Base-by-base conservation (phyloP, 2,113 vertebrate genomes). In the Percina caprodes region DNA sequence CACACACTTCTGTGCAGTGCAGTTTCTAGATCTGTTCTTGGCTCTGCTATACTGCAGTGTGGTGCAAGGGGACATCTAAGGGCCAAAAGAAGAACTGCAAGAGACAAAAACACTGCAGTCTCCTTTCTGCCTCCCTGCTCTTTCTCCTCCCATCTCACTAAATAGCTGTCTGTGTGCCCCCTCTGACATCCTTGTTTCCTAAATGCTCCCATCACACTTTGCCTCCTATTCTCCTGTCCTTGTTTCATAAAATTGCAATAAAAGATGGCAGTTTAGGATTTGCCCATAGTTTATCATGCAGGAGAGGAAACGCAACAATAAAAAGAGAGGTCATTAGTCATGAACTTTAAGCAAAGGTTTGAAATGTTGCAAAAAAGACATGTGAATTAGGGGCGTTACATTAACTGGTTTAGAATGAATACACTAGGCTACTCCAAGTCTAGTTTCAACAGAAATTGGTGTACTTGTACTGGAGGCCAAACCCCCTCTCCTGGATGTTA, bases 61-160 rank as follows among this genome's bases (percentile, higher is more conserved):
- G 89, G 89, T 84, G 74, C 72, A 83, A 15, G 39, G 84, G 66
- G 90, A 87, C 94, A 91, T 89, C 91, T 91, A 92, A 77, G 63
- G 94, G 88, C 68, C 84, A 66, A 58, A 77, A 6, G 2, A n/a
- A 70, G 82, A 90, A 93, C 80, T 94, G 74, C 91, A 93, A 19
- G 26, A n/a, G 30, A 56, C 54, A 74, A 69, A 93, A 94, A 84
- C 86, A 89, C 91, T 92, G 94, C 92, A 94, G 93, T 86, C 80
- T 18, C 77, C 74, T 73, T 60, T 74, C 77, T 66, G 52, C 70
- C 51, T 21, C 69, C 60, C 13, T 6, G 5, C 35, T 24, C 18
- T 15, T 1, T 48, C 61, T 24, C 14, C n/a, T 2, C 39, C 56
- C 30, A 59, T n/a, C n/a, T 26, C 48, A 30, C 58, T n/a, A 7